Conservation (phyloP, 1,140 invertebrate genomes). For the Neodiprion lecontei region DNA sequence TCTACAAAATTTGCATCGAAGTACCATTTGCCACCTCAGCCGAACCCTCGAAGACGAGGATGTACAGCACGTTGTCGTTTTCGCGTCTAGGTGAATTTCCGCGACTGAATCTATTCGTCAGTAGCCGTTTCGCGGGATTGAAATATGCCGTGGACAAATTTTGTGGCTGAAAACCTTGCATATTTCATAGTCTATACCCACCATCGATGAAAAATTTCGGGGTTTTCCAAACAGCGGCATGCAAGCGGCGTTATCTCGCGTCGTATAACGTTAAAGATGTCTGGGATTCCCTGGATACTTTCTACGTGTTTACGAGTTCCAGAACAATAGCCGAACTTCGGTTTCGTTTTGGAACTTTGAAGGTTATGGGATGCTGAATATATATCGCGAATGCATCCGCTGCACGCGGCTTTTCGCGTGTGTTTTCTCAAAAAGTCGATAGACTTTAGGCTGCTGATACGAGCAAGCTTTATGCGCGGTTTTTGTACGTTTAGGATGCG, state of each 20-base stretch:
- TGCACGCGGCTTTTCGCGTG: neutral
- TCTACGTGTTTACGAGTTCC: conserved; percentile 29
- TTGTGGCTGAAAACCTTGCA: neutral
- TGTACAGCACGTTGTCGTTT: neutral
- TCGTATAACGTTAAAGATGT: conserved; percentile 22
- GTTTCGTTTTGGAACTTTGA: neutral
- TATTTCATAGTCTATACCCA: neutral
- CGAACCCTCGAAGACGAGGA: neutral
- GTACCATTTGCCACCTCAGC: conserved; percentile 1
- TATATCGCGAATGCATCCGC: neutral
- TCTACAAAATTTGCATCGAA: neutral
- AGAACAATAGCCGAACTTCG: conserved; percentile 26
- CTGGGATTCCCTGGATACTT: conserved; percentile 24
- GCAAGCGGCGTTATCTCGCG: neutral
- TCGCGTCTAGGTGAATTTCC: neutral
- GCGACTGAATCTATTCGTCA: too few species aligned
- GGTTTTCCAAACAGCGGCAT: neutral
- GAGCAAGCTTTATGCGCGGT: too few species aligned
- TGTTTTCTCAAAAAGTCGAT: too few species aligned
- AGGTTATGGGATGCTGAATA: neutral
- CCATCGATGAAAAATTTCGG: neutral
- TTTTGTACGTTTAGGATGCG: too few species aligned
- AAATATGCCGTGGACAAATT: too few species aligned
- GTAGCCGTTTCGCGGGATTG: too few species aligned
- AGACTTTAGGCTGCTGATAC: too few species aligned